Percentiles rank a stretch among this genome's conserved stretches.
Conservation (phyloP, 2,113 vertebrate genomes). For the Ivindomyrus marchei region DNA sequence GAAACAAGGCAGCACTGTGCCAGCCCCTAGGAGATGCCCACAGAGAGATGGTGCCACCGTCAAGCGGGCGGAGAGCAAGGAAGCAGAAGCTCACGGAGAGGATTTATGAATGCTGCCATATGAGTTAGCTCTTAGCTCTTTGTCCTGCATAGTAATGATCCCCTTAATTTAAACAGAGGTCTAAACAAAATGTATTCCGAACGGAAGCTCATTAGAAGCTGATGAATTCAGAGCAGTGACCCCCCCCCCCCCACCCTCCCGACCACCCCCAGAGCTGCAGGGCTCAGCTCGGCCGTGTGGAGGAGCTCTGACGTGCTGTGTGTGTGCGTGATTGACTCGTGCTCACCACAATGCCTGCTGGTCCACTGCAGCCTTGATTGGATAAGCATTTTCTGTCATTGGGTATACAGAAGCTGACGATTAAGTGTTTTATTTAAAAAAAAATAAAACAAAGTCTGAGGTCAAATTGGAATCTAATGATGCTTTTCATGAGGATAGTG, state of each 20-base stretch:
- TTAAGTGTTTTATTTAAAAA: not conserved
- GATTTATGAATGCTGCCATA: not conserved
- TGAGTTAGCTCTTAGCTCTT: not conserved
- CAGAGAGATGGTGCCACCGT: not conserved
- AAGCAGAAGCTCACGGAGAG: not conserved
- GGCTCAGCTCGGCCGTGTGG: not conserved
- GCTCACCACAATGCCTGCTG: not conserved
- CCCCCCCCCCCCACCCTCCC: not conserved
- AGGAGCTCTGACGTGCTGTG: not conserved
- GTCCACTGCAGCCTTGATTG: not conserved
- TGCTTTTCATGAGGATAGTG: not conserved
- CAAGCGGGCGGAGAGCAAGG: not conserved
- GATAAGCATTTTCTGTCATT: not conserved
- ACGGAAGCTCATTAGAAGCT: not conserved
- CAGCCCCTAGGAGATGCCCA: not conserved
- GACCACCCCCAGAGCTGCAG: not conserved
- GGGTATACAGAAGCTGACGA: not conserved
- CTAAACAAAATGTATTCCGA: not conserved
- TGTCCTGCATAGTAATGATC: not conserved
- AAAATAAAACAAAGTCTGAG: not conserved
- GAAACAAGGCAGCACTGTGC: not conserved
- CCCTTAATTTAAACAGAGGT: not conserved
- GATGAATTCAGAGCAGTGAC: not conserved
- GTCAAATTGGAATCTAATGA: slow-evolving; percentile 2
- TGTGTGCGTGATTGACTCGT: not conserved